phyloP scores from a whole-genome alignment of 2,113 vertebrate genomes.

The Accipiter cooperii region DNA sequence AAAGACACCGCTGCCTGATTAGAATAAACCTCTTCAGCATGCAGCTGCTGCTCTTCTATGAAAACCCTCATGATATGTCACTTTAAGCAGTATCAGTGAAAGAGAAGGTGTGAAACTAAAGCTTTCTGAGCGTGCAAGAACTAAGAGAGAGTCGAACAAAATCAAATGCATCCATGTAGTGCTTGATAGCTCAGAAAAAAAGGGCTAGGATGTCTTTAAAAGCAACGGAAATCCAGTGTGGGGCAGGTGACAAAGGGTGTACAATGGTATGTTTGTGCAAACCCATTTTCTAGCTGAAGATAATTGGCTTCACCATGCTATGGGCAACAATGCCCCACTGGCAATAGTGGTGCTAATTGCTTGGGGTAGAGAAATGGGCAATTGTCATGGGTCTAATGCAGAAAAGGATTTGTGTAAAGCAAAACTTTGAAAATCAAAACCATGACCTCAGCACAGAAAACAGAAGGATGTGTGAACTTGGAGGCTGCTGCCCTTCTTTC shows the following conservation, averaged over 20 bases:
- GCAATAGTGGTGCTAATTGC: constrained; percentile 9
- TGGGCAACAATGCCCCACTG: not conserved
- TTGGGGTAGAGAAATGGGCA: not conserved
- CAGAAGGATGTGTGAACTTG: not conserved
- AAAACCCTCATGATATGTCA: not conserved
- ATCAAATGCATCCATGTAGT: not conserved
- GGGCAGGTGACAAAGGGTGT: not conserved
- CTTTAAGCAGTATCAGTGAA: not conserved
- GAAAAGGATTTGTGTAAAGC: not conserved
- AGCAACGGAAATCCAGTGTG: not conserved
- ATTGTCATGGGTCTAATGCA: not conserved
- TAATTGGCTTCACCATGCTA: constrained; percentile 1
- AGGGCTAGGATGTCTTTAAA: not conserved
- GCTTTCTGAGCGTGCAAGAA: not conserved
- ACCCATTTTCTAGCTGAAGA: not conserved
- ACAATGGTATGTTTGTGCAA: constrained; percentile 14
- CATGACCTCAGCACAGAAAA: not conserved
- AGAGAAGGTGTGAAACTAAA: not conserved
- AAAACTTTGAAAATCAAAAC: not conserved
- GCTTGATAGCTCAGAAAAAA: not conserved
- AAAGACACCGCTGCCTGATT: not conserved
- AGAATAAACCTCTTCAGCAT: constrained; percentile 8
- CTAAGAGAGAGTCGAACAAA: not conserved
- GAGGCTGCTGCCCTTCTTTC: not conserved
- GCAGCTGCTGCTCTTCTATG: not conserved